Base-by-base conservation (phyloP, 1,140 invertebrate species). In the Drosophila bocki region DNA sequence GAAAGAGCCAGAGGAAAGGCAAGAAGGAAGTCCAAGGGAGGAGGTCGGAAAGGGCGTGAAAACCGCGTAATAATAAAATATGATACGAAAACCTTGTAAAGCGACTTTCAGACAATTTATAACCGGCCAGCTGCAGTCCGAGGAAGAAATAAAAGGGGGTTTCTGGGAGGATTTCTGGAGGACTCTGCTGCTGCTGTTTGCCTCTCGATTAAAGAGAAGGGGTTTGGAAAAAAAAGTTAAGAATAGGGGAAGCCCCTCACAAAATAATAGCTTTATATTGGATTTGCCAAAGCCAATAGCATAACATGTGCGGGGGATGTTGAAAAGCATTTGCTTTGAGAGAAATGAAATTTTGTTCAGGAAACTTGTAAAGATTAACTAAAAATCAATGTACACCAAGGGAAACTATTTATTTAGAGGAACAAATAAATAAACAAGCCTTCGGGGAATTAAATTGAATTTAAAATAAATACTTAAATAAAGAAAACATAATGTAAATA, bases 1-100 rank as follows among this genome's bases (percentile, higher is more conserved):
- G 59, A 47, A 33, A 50, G 32, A 17, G 37, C 9, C 19, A 7
- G 44, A 39, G 13, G 47, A 29, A 26, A 22, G 13, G 12, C 11
- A 4, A 39, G 61, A 12, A 3, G 68, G 15, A 45, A 41, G 64
- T 48, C 22, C 59, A 15, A 7, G 26, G 39, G 29, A 17, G 29
- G 15, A 37, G 42, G 6, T 13, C 15, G 42, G 13, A 79, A 60
- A 62, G 78, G 70, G 78, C 78, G 78, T 59, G 78, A 80, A 80
- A 80, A 80, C 78, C 78, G 78, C 78, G 78, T 80, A 80, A 80
- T 80, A 80, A 80, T 80, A 80, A 80, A 80, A 80, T 80, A 80
- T 80, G 78, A 80, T 80, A 80, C 64, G 71, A 80, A 80, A 80
- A 75, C 78, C 71, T 80, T 80, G 78, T 80, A 80, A 80, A 80